Percentiles rank a stretch among this genome's conserved stretches.
phyloP scores from a whole-genome alignment of 2,888 invertebrate genomes.

The Drosophila bunnanda region DNA sequence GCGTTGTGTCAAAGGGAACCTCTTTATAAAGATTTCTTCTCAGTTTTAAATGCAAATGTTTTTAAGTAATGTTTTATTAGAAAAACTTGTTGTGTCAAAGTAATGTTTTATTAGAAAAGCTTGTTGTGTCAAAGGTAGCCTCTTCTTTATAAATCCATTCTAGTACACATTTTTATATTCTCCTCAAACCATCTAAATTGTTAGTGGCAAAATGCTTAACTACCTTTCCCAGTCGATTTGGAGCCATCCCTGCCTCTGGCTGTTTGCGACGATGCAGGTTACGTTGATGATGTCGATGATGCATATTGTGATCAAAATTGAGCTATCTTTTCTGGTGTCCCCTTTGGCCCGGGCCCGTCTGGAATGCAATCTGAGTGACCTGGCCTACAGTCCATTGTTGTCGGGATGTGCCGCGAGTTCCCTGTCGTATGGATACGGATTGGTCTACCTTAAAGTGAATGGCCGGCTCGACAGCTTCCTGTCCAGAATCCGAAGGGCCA shows the following conservation, averaged over 20 bases:
- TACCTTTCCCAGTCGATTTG: background rate
- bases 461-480: conserved; percentile 14
- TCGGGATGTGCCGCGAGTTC: conserved; percentile 37
- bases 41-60: too few species aligned
- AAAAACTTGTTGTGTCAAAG: too few species aligned
- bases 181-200: background rate
- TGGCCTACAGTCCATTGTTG: conserved; percentile 42
- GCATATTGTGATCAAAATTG: conserved; percentile 4
- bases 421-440: conserved; percentile 59
- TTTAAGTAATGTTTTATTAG: too few species aligned
- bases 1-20: too few species aligned
- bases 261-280: conserved; percentile 9
- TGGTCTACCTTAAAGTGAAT: conserved; percentile 31
- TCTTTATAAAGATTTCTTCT: too few species aligned
- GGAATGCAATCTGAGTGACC: background rate
- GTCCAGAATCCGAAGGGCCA: conserved; percentile 28
- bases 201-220: background rate
- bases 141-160: background rate
- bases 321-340: background rate
- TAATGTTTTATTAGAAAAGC: too few species aligned
- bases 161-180: too few species aligned
- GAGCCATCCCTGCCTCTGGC: background rate
- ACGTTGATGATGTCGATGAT: conserved; percentile 21
- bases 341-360: background rate
- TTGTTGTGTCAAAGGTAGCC: too few species aligned